A percentile compares a stretch with the other conserved stretches of the same genome.
Evolutionary conservation across 2,888 invertebrate species (phyloP).

Genomic region (Anoncus sp.): DNA sequence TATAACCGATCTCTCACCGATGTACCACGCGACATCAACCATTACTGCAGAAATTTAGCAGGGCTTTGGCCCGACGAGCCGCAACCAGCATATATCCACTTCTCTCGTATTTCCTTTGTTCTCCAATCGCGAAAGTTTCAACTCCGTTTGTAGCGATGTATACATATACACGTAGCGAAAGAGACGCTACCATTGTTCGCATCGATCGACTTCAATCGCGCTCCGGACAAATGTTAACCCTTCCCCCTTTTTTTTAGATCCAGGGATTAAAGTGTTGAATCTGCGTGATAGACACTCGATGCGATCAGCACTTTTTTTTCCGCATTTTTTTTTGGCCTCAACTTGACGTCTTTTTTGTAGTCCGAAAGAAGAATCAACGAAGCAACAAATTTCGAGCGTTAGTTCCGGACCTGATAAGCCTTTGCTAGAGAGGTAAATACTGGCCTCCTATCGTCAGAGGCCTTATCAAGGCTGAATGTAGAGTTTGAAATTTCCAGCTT

Average conservation of each 20-base stretch:
- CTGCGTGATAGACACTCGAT: neutral
- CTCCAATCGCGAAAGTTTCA: conserved; percentile 36
- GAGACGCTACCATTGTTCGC: conserved; percentile 26
- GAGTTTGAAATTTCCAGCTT: neutral
- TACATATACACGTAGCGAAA: neutral
- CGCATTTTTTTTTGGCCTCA: neutral
- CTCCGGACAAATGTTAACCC: conserved; percentile 17
- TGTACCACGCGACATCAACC: conserved; percentile 12
- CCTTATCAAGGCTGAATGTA: neutral
- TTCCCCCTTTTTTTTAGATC: neutral
- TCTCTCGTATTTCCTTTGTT: conserved; percentile 47
- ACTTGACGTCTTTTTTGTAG: neutral
- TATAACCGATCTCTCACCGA: conserved; percentile 20
- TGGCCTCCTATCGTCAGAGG: neutral
- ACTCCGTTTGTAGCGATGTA: conserved; percentile 6
- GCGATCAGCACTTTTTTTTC: conserved; percentile 14
- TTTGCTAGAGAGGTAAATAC: neutral
- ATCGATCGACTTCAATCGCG: conserved; percentile 26
- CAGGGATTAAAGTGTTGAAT: conserved; percentile 20
- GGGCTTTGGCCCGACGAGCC: no score
- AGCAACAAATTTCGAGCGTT: neutral
- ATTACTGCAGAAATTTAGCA: neutral
- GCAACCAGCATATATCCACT: neutral
- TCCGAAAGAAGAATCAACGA: neutral
- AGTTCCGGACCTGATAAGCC: neutral